Evolutionary conservation across 2,113 vertebrate genomes (phyloP), one percentile per base, ranked within the genome.

Genomic region (Burhinus oedicnemus): DNA sequence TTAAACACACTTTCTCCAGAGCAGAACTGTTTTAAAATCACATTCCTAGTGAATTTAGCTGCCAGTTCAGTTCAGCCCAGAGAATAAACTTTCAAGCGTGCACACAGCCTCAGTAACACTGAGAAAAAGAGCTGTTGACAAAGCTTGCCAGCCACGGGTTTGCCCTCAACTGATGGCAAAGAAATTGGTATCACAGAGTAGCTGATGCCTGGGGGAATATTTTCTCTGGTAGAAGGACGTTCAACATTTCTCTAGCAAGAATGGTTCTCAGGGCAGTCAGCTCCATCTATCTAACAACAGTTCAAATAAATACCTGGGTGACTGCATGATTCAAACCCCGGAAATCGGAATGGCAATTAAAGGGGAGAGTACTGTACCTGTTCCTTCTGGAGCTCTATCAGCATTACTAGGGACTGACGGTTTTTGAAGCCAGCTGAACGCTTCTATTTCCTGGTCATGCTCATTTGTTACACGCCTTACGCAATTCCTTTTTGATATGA

Each of bases 401-500:
- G 85, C 74, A 21, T 34, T 76, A 77, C 55, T 18, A 32, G 52
- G 75, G 40, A 36, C 52, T 62, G 58, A 10, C 3, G 25, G 79
- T 4, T 64, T 93, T 9, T 69, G 75, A 40, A 82, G 65, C 76
- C 76, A 89, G n/a, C 5, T 54, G 89, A 82, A 92, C 20, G 87
- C 89, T 88, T 76, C 91, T 55, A 5, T 75, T 74, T 90, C 86
- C 95, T 47, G 71, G 54, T 20, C 74, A 57, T 57, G 74, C 80
- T 68, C 62, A 18, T 77, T 71, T 78, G 71, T 92, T 70, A 85
- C 89, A 74, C 2, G 15, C 74, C 87, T 84, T 77, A 90, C 7
- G 22, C 84, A 55, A 77, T 62, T 93, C 82, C 77, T 91, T 82
- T 91, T 77, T 36, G 78, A 89, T 58, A 97, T 22, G 83, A 96